Conservation (phyloP, 2,113 vertebrate genomes). For the Isichthys henryi region DNA sequence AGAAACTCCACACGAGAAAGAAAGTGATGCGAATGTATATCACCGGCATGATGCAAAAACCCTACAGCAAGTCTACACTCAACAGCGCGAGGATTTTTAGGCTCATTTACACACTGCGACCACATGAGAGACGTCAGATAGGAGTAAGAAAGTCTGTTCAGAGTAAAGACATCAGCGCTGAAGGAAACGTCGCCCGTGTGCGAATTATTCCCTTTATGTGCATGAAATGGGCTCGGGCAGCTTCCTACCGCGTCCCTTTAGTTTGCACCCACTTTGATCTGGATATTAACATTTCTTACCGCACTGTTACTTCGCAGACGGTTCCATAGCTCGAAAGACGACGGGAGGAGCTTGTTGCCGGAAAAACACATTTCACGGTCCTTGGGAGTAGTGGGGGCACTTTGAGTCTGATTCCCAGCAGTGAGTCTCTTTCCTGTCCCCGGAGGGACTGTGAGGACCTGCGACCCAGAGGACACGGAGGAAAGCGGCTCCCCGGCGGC, state of each 20-base stretch:
- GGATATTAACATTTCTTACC: neutral
- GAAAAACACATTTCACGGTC: neutral
- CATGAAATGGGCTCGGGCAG: neutral
- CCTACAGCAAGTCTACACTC: neutral
- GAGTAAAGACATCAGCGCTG: neutral
- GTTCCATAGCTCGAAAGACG: neutral
- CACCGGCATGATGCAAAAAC: slow-evolving; percentile 3
- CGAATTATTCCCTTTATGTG: neutral
- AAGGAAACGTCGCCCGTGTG: neutral
- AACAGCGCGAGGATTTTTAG: neutral
- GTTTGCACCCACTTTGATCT: neutral
- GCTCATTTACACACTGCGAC: neutral
- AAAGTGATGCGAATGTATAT: neutral
- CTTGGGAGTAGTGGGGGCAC: neutral
- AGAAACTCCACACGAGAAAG: neutral
- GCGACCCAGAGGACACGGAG: slow-evolving; percentile 7
- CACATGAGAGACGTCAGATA: neutral
- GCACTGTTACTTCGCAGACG: neutral
- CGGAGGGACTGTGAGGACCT: neutral
- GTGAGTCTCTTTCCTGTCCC: neutral
- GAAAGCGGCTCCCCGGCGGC: slow-evolving; percentile 38
- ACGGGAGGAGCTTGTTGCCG: neutral
- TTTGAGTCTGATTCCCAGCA: neutral
- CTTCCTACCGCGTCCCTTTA: neutral
- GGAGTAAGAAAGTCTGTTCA: neutral